Evolutionary conservation across 2,797 vertebrate genomes (phyloP), one percentile per base, ranked within the genome.

Genomic region (Ceryle rudis): DNA sequence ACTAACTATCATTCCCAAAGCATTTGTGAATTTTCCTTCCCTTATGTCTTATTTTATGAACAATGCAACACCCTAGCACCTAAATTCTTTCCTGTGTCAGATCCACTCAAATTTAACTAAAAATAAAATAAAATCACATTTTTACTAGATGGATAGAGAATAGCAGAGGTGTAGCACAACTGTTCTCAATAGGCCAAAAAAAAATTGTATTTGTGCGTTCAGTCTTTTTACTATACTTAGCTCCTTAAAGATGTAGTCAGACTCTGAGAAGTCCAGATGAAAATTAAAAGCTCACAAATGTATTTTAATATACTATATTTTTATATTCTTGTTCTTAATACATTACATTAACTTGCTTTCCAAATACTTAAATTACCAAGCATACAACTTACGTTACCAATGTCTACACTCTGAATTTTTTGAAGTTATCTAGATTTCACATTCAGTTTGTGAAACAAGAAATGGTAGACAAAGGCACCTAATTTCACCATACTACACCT

Each of bases 161-260:
- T 9, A 71, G 47, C 12, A 72, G 29, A 86, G 22, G 15, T 57
- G 15, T 84, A 64, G 11, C 14, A 90, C 26, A 90, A 33, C 12
- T 46, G 9, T 4, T 61, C 18, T 49, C 29, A 49, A 60, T 0
- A 64, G 7, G 13, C 1, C 1, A 6, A 74, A 72, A 47, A 42
- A 20, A 31, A 37, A 28, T 25, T 0, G 1, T 25, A 37, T 46
- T 57, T 42, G 17, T 31, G 14, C 6, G 23, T 58, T 58, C n/a
- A 49, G 9, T 60, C 28, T 39, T 89, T 60, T 73, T 66, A 55
- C 3, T n/a, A 17, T 13, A 61, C 54, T 66, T 60, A 47, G 15
- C 21, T 70, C 46, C 47, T 55, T 71, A 25, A 81, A 66, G 26
- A 42, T 44, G 6, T 10, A 42, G 9, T n/a, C 19, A 41, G n/a